Evolutionary conservation across 2,797 vertebrate species (phyloP).

Genomic region (Cyprinodon diabolis): DNA sequence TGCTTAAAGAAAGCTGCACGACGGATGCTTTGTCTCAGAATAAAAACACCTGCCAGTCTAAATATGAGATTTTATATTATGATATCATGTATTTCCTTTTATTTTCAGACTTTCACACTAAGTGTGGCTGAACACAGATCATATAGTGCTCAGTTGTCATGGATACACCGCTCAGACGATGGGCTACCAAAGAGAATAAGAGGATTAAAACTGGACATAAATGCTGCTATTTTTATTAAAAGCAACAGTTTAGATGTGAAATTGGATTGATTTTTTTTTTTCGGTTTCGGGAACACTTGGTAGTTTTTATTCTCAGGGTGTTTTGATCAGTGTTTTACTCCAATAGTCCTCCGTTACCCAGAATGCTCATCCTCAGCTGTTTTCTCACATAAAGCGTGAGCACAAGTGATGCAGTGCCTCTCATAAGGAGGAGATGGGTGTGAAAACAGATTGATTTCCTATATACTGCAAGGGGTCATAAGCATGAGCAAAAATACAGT

Average conservation of each 20-base stretch:
- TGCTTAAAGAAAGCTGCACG: not conserved
- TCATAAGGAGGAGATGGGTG: constrained; percentile 1
- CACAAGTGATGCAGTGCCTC: not conserved
- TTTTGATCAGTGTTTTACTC: constrained; percentile 12
- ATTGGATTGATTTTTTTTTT: constrained; percentile 14
- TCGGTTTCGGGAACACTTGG: not conserved
- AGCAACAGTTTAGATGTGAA: constrained; percentile 7
- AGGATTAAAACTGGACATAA: constrained; percentile 35
- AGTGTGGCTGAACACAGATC: constrained; percentile 49
- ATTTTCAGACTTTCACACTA: constrained; percentile 50
- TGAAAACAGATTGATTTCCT: constrained; percentile 23
- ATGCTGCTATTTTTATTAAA: constrained; percentile 21
- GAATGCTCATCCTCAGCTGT: constrained; percentile 16
- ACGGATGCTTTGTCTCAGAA: constrained; percentile 4
- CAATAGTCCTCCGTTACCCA: not conserved
- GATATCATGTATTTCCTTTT: constrained; percentile 21
- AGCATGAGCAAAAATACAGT: constrained; percentile 15
- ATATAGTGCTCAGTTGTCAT: constrained; percentile 68
- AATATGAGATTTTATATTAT: constrained; percentile 11
- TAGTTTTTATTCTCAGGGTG: constrained; percentile 9
- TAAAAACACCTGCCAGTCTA: not conserved
- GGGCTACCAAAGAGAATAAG: constrained; percentile 31
- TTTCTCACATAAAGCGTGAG: not conserved
- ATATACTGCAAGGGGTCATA: constrained; percentile 9
- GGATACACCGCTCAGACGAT: constrained; percentile 63